Evolutionary conservation across 2,888 invertebrate genomes (phyloP).

Genomic region (Phoronis australis): DNA sequence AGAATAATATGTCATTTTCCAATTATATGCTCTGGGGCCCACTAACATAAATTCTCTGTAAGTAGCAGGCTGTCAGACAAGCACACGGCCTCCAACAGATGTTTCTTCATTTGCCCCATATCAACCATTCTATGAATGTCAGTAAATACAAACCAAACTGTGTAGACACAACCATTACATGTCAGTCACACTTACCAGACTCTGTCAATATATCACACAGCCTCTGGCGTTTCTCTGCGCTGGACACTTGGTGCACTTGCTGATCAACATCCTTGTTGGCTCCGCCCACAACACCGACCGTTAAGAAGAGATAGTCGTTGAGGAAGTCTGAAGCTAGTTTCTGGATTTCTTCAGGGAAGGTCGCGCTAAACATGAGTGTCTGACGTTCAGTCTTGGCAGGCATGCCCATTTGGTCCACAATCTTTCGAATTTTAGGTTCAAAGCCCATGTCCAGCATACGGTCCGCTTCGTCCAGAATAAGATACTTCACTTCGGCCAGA

Average conservation of each 20-base stretch:
- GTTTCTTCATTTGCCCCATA: too few species aligned
- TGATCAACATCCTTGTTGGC: constrained; percentile 89
- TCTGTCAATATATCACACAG: constrained; percentile 64
- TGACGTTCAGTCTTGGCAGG: constrained; percentile 46
- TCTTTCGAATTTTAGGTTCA: constrained; percentile 41
- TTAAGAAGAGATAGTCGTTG: constrained; percentile 74
- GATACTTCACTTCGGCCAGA: constrained; percentile 60
- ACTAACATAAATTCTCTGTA: too few species aligned
- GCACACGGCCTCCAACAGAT: too few species aligned
- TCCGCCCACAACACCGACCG: constrained; percentile 87
- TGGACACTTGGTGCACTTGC: constrained; percentile 56
- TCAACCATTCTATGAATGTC: too few species aligned
- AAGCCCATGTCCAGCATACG: constrained; percentile 76
- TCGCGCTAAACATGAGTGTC: constrained; percentile 74
- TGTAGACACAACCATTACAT: too few species aligned
- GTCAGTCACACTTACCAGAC: constrained; percentile 38
- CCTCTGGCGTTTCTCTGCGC: constrained; percentile 69
- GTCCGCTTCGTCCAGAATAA: constrained; percentile 80
- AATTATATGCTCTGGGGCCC: too few species aligned
- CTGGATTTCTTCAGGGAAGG: constrained; percentile 71
- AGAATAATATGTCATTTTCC: too few species aligned
- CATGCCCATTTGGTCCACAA: constrained; percentile 40
- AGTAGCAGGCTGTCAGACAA: too few species aligned
- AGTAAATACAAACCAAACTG: too few species aligned
- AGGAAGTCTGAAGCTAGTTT: constrained; percentile 74